These are phyloP conservation scores for Portevinia maculata DNA, from an alignment of 2,888 invertebrate species.

Conservation along the genomic window DNA sequence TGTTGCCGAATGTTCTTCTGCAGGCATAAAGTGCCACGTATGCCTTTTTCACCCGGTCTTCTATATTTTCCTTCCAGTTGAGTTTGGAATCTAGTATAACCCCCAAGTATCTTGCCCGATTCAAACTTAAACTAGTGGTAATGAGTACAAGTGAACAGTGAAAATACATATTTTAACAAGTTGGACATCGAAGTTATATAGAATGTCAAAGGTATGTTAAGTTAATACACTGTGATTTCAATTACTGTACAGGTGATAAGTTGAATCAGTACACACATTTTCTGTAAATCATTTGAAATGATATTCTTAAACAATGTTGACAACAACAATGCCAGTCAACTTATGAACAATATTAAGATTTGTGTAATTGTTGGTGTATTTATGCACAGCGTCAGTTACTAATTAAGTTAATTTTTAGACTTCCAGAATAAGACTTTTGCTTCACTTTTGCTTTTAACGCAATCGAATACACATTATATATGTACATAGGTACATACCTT, in stretches of 20 bases:
- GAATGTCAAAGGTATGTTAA: conserved; percentile 68
- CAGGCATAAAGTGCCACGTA: no score
- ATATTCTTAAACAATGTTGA: background rate
- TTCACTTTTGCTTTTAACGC: conserved; percentile 5
- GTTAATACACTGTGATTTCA: background rate
- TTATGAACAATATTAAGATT: background rate
- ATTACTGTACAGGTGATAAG: conserved; percentile 3
- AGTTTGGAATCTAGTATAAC: no score
- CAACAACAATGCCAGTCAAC: background rate
- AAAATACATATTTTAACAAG: conserved; percentile 50
- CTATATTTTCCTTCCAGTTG: no score
- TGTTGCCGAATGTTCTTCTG: no score
- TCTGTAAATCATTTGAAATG: background rate
- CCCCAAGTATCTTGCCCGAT: no score
- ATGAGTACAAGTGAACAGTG: conserved; percentile 55
- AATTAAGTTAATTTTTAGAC: conserved; percentile 10
- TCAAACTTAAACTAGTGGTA: conserved; percentile 43
- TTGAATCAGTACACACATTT: background rate
- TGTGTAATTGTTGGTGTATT: background rate
- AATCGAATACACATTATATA: conserved; percentile 8
- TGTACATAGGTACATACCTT: background rate
- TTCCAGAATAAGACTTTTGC: conserved; percentile 4
- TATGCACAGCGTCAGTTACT: background rate
- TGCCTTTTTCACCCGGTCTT: no score
- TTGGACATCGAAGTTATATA: conserved; percentile 55